Percentiles rank a stretch among this genome's conserved stretches.
phyloP scores from a whole-genome alignment of 1,140 invertebrate species.

The Olivierus martensii region DNA sequence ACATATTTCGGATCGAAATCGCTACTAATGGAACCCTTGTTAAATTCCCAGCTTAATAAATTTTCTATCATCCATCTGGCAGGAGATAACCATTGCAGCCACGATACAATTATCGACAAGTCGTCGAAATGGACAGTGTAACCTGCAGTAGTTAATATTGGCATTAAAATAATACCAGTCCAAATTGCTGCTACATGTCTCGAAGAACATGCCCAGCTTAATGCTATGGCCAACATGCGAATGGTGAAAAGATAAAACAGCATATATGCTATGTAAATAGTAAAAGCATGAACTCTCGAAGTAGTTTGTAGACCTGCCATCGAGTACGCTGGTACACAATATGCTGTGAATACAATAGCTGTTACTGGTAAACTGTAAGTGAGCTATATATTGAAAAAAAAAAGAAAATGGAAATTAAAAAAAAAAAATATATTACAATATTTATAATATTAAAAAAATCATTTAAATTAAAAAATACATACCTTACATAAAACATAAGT shows the following conservation, averaged over 20 bases:
- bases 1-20: constrained; percentile 6
- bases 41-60: constrained; percentile 30
- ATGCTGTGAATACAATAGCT: constrained; percentile 55
- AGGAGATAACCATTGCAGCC: constrained; percentile 53
- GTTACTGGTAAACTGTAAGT: constrained; percentile 45
- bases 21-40: constrained; percentile 2
- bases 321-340: constrained; percentile 69
- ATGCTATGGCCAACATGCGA: constrained; percentile 51
- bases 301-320: constrained; percentile 59
- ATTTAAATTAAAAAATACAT: constrained; percentile 24
- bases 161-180: constrained; percentile 44
- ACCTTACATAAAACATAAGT: constrained; percentile 66
- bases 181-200: constrained; percentile 40
- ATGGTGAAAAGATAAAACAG: constrained; percentile 56
- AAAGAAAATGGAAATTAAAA: too few relatives aligned
- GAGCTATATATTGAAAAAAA: constrained; percentile 33
- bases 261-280: constrained; percentile 63
- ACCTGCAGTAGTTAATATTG: constrained; percentile 50
- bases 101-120: constrained; percentile 46
- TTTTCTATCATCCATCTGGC: constrained; percentile 55
- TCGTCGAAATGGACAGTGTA: constrained; percentile 55
- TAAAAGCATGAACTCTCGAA: constrained; percentile 48
- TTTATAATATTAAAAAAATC: constrained; percentile 31
- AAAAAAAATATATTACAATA: too few relatives aligned
- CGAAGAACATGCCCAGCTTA: constrained; percentile 39